Percentiles rank a stretch among this genome's conserved stretches.
Conservation (phyloP, 2,797 vertebrate species). For the Oryzias sinensis region DNA sequence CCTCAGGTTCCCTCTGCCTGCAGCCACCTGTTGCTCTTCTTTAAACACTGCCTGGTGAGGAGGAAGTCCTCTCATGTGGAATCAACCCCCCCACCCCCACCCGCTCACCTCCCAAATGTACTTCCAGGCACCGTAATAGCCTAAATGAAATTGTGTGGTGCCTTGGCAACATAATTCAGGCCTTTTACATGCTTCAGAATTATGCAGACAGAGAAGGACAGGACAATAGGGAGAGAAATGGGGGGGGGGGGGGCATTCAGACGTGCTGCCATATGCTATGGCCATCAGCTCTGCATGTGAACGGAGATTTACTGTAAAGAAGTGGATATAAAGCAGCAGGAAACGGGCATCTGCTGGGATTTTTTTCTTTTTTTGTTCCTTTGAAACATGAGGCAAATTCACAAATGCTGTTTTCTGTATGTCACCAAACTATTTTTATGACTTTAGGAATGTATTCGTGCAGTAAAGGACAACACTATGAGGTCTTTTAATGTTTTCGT, state of each 20-base stretch:
- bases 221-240: constrained; percentile 14
- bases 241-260: constrained; percentile 27
- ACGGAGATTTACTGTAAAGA: constrained; percentile 49
- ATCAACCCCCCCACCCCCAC: constrained; percentile 40
- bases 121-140: constrained; percentile 63
- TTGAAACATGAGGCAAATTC: not conserved
- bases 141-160: constrained; percentile 65
- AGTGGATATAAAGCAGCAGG: constrained; percentile 58
- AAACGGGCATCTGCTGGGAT: constrained; percentile 56
- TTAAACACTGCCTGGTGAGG: constrained; percentile 71
- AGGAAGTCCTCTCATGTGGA: constrained; percentile 77
- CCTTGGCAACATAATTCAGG: constrained; percentile 51
- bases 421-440: too few relatives aligned
- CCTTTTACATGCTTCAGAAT: constrained; percentile 49
- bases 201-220: constrained; percentile 26
- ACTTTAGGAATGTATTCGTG: not conserved
- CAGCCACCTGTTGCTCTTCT: constrained; percentile 78
- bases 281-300: constrained; percentile 53
- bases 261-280: constrained; percentile 67
- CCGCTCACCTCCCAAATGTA: constrained; percentile 10
- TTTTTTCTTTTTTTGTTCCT: not conserved
- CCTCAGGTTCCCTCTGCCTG: constrained; percentile 71
- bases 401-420: not conserved
- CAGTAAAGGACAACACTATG: not conserved
- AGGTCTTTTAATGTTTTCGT: constrained; percentile 19